Evolutionary conservation across 2,888 invertebrate species (phyloP).

Genomic region (Megalurothrips usitatus): DNA sequence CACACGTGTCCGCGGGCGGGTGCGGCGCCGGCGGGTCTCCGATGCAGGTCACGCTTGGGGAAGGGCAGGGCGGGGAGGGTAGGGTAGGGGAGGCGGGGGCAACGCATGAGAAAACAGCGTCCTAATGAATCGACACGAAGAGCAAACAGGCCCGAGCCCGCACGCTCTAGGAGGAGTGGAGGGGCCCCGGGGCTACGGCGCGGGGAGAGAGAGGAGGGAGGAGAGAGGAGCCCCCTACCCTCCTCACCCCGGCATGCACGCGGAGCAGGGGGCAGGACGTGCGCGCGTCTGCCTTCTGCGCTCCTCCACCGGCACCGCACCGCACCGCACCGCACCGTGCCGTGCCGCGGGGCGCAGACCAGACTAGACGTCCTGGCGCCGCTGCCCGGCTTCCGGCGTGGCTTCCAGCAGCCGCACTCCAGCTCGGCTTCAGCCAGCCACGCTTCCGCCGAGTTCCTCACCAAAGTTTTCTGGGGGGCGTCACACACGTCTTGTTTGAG

Average conservation of each 20-base stretch:
- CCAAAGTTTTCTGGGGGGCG: too few relatives aligned
- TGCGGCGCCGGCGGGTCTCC: background rate
- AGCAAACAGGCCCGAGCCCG: background rate
- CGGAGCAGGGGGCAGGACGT: too few relatives aligned
- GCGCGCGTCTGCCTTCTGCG: too few relatives aligned
- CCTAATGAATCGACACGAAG: slow-evolving; percentile 11
- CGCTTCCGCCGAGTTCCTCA: too few relatives aligned
- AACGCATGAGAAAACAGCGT: background rate
- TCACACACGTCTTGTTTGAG: too few relatives aligned
- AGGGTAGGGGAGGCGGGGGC: background rate
- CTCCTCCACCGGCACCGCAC: background rate
- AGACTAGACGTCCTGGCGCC: too few relatives aligned
- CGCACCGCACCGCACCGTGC: background rate
- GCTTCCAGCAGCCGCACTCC: too few relatives aligned
- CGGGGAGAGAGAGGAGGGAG: background rate
- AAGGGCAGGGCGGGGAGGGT: background rate
- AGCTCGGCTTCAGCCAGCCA: too few relatives aligned
- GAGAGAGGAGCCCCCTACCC: slow-evolving; percentile 1
- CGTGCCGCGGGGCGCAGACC: too few relatives aligned
- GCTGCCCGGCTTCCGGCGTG: too few relatives aligned
- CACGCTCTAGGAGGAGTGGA: too few relatives aligned
- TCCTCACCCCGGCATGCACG: too few relatives aligned
- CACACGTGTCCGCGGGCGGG: background rate
- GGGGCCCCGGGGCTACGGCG: background rate
- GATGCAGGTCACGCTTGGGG: background rate